Conservation (phyloP, 2,797 vertebrate genomes). For the Acrossocheilus wenchowensis region DNA sequence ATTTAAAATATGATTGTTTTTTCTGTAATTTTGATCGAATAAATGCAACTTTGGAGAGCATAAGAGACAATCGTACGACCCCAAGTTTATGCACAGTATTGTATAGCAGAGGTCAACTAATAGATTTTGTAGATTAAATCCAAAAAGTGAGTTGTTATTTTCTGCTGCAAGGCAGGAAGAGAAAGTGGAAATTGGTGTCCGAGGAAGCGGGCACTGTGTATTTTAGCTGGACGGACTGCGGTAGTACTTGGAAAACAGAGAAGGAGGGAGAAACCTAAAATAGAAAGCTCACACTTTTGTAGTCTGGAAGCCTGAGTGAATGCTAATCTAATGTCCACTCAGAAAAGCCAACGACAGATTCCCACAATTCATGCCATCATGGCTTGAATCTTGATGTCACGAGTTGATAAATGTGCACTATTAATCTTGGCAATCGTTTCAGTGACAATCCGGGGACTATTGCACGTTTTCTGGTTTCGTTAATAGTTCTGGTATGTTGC, state of each 20-base stretch:
- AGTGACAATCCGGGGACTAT: neutral
- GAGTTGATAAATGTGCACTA: neutral
- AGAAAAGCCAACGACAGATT: slow-evolving; percentile 4
- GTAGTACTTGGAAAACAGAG: slow-evolving; percentile 48
- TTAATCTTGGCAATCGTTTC: neutral
- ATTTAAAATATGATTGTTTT: neutral
- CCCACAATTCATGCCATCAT: slow-evolving; percentile 2
- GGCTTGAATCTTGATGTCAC: neutral
- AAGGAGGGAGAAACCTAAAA: slow-evolving; percentile 70
- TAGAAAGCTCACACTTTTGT: slow-evolving; percentile 78
- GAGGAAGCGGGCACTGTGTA: slow-evolving; percentile 58
- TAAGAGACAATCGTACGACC: neutral
- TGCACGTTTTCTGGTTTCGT: neutral
- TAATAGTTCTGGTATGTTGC: slow-evolving; percentile 3
- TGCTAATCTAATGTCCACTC: slow-evolving; percentile 48
- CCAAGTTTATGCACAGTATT: neutral
- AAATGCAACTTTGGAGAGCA: neutral
- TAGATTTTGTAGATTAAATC: neutral
- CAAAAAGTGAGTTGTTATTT: neutral
- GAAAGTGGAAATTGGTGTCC: neutral
- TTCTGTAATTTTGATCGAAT: neutral
- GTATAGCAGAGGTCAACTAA: neutral
- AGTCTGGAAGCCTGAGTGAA: slow-evolving; percentile 57
- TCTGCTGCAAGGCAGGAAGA: slow-evolving; percentile 3
- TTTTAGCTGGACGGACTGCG: slow-evolving; percentile 37